phyloP scores from a whole-genome alignment of 2,113 vertebrate species.

The Phodopus roborovskii region DNA sequence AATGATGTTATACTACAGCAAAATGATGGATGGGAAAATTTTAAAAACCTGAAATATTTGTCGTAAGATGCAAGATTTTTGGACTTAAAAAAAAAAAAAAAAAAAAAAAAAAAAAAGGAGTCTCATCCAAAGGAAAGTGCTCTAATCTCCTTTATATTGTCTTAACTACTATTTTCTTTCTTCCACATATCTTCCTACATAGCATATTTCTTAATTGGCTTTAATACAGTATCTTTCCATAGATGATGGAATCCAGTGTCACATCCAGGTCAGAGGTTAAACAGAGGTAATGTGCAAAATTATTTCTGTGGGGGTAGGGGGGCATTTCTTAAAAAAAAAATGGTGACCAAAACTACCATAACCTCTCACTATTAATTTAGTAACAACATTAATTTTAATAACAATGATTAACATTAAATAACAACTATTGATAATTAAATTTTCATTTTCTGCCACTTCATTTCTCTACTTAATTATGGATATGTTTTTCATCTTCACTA shows the following conservation, averaged over 20 bases:
- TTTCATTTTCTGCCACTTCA: background rate
- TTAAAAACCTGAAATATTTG: slow-evolving; percentile 1
- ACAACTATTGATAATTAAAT: background rate
- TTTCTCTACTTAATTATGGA: slow-evolving; percentile 25
- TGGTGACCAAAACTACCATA: background rate
- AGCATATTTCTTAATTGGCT: slow-evolving; percentile 41
- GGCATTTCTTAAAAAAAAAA: background rate
- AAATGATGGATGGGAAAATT: background rate
- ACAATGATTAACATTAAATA: slow-evolving; percentile 47
- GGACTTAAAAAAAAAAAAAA: slow-evolving; percentile 39
- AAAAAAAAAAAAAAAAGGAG: background rate
- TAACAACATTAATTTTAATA: slow-evolving; percentile 38
- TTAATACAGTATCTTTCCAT: slow-evolving; percentile 36
- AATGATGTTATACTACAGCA: background rate
- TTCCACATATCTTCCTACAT: background rate
- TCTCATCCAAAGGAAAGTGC: background rate
- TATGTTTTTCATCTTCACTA: slow-evolving; percentile 24
- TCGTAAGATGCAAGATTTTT: background rate
- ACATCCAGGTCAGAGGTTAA: slow-evolving; percentile 14
- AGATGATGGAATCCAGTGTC: slow-evolving; percentile 5
- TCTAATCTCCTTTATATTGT: background rate
- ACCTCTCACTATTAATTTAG: slow-evolving; percentile 21
- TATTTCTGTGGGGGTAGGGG: background rate
- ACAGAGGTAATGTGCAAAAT: slow-evolving; percentile 8
- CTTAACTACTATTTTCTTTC: slow-evolving; percentile 37